phyloP scores from a whole-genome alignment of 2,797 vertebrate genomes.

The Pangasius macronema region DNA sequence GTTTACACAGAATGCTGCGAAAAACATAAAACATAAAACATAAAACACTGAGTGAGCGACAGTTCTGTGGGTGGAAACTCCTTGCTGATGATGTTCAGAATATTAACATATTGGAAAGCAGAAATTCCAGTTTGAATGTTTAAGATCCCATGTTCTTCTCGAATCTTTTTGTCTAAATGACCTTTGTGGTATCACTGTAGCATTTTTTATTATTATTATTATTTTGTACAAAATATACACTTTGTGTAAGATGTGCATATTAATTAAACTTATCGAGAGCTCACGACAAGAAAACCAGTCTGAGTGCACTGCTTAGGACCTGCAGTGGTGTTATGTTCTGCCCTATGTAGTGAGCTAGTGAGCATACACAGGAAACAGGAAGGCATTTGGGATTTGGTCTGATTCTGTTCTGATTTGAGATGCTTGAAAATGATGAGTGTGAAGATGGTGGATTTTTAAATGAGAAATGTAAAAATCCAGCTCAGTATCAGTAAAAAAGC shows the following conservation, averaged over 20 bases:
- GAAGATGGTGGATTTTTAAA: neutral
- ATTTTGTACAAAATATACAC: too few relatives aligned
- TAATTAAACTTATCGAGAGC: too few relatives aligned
- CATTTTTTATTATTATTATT: neutral
- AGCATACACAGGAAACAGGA: neutral
- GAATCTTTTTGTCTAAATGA: neutral
- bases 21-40: neutral
- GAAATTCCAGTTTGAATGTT: neutral
- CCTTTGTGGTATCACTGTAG: neutral
- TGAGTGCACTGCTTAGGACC: too few relatives aligned
- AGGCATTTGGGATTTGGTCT: neutral
- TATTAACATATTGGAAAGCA: neutral
- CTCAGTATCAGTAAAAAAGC: neutral
- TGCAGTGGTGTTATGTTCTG: neutral
- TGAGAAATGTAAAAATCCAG: neutral
- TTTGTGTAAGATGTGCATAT: too few relatives aligned
- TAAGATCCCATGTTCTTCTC: neutral
- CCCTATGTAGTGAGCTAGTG: neutral
- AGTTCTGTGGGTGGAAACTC: neutral
- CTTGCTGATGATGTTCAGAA: neutral
- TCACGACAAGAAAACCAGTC: too few relatives aligned
- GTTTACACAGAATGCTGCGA: neutral
- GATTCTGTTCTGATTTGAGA: too few relatives aligned
- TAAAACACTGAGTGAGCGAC: neutral
- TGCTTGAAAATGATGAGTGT: too few relatives aligned